A percentile compares a stretch with the other conserved stretches of the same genome.
These are phyloP conservation scores for Mythimna ferrago DNA, from an alignment of 2,888 invertebrate species.

Conservation along the genomic window DNA sequence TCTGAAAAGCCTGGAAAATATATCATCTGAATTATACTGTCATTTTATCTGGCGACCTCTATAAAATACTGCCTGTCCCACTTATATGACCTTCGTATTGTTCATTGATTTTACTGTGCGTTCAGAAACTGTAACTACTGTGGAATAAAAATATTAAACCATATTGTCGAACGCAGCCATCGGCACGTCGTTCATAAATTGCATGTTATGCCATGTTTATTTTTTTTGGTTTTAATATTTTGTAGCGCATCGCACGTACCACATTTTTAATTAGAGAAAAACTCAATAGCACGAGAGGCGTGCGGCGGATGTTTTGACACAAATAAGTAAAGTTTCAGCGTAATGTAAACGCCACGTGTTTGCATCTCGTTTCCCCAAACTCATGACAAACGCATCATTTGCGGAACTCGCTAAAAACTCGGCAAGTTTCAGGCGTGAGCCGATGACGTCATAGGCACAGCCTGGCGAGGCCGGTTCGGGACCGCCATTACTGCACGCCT, in stretches of 20 bases:
- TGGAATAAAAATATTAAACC: slow-evolving; percentile 17
- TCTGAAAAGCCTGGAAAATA: slow-evolving; percentile 27
- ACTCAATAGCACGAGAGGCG: slow-evolving; percentile 28
- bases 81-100: slow-evolving; percentile 30
- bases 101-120: slow-evolving; percentile 39
- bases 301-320: slow-evolving; percentile 42
- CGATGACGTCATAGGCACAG: slow-evolving; percentile 40
- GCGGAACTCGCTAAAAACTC: slow-evolving; percentile 48
- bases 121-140: slow-evolving; percentile 19
- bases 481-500: slow-evolving; percentile 8
- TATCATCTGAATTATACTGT: slow-evolving; percentile 44
- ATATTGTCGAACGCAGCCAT: slow-evolving; percentile 11
- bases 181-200: slow-evolving; percentile 26
- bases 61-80: slow-evolving; percentile 44
- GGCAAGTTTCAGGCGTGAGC: slow-evolving; percentile 39
- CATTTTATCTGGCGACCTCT: slow-evolving; percentile 45
- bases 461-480: too few species aligned
- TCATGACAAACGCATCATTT: slow-evolving; percentile 72
- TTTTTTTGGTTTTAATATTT: slow-evolving; percentile 16
- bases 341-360: slow-evolving; percentile 59
- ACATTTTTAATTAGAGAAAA: slow-evolving; percentile 48
- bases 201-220: slow-evolving; percentile 14
- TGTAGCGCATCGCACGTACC: slow-evolving; percentile 10
- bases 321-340: slow-evolving; percentile 66
- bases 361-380: slow-evolving; percentile 66